phyloP scores from a whole-genome alignment of 1,140 invertebrate genomes.

The Drosophila pruinosa region DNA sequence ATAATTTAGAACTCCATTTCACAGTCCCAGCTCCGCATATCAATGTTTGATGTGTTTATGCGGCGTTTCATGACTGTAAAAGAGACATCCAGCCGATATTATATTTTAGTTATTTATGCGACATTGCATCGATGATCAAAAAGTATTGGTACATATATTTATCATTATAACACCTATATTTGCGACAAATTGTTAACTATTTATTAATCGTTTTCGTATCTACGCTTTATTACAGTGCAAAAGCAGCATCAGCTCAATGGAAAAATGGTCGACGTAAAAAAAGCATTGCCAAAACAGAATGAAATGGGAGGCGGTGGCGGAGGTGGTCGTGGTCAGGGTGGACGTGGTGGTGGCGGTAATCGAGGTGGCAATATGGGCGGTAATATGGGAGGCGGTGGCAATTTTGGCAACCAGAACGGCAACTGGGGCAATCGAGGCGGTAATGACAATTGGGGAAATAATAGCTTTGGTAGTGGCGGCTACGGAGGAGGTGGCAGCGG shows the following conservation, averaged over 20 bases:
- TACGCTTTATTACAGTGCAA: slow-evolving; percentile 84
- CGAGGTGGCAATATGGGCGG: slow-evolving; percentile 64
- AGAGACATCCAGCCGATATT: slow-evolving; percentile 61
- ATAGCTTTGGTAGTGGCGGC: slow-evolving; percentile 84
- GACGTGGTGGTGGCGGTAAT: slow-evolving; percentile 55
- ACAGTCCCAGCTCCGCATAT: slow-evolving; percentile 73
- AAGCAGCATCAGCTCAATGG: slow-evolving; percentile 89
- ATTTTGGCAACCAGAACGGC: slow-evolving; percentile 83
- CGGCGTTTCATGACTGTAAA: slow-evolving; percentile 80
- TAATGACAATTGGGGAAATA: slow-evolving; percentile 85
- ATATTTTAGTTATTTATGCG: slow-evolving; percentile 63
- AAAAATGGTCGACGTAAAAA: slow-evolving; percentile 91
- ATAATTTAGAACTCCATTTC: neutral
- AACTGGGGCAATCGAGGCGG: slow-evolving; percentile 88
- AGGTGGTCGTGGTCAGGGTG: slow-evolving; percentile 56
- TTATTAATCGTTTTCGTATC: neutral
- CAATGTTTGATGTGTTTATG: slow-evolving; percentile 66
- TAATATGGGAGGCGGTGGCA: slow-evolving; percentile 67
- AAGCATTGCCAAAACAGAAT: slow-evolving; percentile 88
- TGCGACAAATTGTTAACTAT: neutral
- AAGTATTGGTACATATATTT: slow-evolving; percentile 60
- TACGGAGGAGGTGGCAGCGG: slow-evolving; percentile 69
- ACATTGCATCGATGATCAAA: slow-evolving; percentile 65
- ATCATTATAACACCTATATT: neutral
- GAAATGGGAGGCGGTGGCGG: slow-evolving; percentile 84